Percentiles rank a stretch among this genome's conserved stretches.
Conservation (phyloP, 1,140 invertebrate genomes). For the Lanistes nyassanus region DNA sequence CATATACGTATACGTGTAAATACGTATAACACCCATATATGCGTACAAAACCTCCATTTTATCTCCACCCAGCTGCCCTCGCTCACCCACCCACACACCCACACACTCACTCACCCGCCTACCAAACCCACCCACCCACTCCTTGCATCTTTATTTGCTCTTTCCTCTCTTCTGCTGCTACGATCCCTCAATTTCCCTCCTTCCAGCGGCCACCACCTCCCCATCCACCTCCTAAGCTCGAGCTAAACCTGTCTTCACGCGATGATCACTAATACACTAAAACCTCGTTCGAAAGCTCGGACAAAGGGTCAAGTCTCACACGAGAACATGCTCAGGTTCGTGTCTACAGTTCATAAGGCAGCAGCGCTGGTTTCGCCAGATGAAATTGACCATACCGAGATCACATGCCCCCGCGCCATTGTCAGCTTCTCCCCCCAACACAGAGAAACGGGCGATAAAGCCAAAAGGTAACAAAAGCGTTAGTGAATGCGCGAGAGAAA, state of each 20-base stretch:
- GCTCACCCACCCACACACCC: neutral
- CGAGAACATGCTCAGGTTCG: neutral
- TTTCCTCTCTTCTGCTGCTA: no score
- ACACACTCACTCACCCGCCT: neutral
- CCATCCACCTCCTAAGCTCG: neutral
- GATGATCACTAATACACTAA: neutral
- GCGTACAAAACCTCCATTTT: no score
- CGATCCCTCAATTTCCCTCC: neutral
- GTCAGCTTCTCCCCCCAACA: neutral
- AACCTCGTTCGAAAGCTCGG: neutral
- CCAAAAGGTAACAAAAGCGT: neutral
- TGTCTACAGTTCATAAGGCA: constrained; percentile 1
- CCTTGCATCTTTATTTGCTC: neutral
- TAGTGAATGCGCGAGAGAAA: neutral
- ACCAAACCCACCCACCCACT: neutral
- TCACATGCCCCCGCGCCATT: neutral
- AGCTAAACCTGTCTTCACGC: neutral
- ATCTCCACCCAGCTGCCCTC: no score
- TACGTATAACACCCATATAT: no score
- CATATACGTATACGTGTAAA: no score
- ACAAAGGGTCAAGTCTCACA: neutral
- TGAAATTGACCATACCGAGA: neutral
- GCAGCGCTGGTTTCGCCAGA: neutral
- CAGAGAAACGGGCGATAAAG: neutral
- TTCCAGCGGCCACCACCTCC: neutral